Conservation (phyloP, 2,113 vertebrate genomes). For the Clarias macrocephalus region DNA sequence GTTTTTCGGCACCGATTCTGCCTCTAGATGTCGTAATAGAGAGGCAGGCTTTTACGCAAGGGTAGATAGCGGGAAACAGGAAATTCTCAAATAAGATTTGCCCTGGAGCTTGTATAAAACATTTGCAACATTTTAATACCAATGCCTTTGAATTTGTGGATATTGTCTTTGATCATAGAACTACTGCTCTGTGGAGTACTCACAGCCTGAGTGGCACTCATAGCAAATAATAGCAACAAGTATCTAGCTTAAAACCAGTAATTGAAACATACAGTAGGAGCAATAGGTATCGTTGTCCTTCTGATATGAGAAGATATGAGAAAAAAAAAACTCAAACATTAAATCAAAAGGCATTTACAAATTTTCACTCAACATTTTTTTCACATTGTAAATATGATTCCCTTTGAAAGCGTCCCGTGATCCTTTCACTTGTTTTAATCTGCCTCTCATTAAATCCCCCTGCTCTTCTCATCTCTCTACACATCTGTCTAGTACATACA, state of each 20-base stretch:
- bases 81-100: not conserved
- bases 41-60: conserved; percentile 1
- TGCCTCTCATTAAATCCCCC: conserved; percentile 40
- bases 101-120: not conserved
- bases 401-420: not conserved
- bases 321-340: not conserved
- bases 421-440: conserved; percentile 28
- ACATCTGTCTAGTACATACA: conserved; percentile 36
- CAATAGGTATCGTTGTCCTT: not conserved
- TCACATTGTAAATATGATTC: not conserved
- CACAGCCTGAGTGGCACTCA: not conserved
- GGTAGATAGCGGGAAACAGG: not conserved
- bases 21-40: not conserved
- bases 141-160: not conserved
- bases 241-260: not conserved
- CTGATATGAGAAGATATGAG: not conserved
- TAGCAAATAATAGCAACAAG: conserved; percentile 3
- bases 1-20: not conserved
- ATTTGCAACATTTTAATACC: conserved; percentile 6
- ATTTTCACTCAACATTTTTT: no score
- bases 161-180: not conserved
- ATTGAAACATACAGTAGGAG: not conserved
- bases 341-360: not conserved
- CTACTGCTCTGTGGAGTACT: not conserved
- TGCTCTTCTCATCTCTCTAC: conserved; percentile 33